Percentiles rank a stretch among this genome's conserved stretches.
These are phyloP conservation scores for Octopus bimaculoides DNA, from an alignment of 1,140 invertebrate species.

Conservation along the genomic window DNA sequence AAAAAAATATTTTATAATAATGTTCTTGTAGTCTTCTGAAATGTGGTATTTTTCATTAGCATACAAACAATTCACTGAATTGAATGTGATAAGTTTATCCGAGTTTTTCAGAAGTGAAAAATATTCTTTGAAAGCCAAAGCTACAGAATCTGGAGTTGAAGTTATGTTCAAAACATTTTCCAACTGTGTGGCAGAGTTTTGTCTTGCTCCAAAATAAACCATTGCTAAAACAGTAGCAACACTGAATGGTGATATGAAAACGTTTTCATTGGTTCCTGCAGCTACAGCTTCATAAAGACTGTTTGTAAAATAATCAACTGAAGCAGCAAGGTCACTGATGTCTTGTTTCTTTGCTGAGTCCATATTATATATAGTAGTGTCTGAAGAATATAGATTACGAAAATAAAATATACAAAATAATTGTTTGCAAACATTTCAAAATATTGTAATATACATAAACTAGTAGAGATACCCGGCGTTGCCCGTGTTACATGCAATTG, in stretches of 20 bases:
- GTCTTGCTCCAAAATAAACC: constrained; percentile 75
- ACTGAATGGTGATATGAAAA: constrained; percentile 86
- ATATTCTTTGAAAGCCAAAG: constrained; percentile 54
- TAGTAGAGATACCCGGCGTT: no score
- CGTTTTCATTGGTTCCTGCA: constrained; percentile 59
- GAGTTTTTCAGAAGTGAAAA: constrained; percentile 66
- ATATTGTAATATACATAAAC: no score
- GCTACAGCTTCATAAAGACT: neutral
- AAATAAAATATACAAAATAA: no score
- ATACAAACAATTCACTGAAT: constrained; percentile 75
- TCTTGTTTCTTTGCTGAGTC: neutral
- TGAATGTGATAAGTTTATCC: constrained; percentile 67
- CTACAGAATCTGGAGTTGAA: neutral
- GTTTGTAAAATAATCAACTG: neutral
- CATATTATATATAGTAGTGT: no score
- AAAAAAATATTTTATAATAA: constrained; percentile 20
- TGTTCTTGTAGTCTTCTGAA: neutral
- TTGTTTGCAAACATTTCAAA: no score
- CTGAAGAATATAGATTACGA: no score
- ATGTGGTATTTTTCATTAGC: constrained; percentile 53
- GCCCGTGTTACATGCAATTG: no score
- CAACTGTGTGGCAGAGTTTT: constrained; percentile 65
- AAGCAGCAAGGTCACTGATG: neutral
- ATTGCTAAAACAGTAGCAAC: constrained; percentile 77
- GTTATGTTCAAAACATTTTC: constrained; percentile 14